These are phyloP conservation scores for Anastatus disparis DNA, from an alignment of 1,140 invertebrate species.

Conservation along the genomic window DNA sequence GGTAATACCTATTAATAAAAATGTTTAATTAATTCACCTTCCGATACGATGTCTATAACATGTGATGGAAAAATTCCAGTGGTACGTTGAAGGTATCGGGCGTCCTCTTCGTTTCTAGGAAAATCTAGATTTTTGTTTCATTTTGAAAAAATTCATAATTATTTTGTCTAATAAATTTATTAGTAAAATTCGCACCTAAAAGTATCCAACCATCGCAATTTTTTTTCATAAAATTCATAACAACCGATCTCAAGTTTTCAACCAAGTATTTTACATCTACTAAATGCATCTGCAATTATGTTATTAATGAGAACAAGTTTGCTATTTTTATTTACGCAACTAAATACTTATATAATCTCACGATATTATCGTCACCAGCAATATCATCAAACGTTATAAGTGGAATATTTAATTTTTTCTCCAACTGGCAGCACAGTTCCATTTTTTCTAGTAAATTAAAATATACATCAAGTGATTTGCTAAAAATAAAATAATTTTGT, in stretches of 20 bases:
- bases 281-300: conserved; percentile 1
- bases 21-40: too few relatives aligned
- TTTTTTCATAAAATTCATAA: conserved; percentile 37
- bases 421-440: too few relatives aligned
- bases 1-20: too few relatives aligned
- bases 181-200: conserved; percentile 50
- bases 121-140: conserved; percentile 48
- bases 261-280: conserved; percentile 44
- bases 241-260: conserved; percentile 43
- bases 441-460: too few relatives aligned
- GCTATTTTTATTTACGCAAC: not conserved
- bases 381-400: conserved; percentile 48
- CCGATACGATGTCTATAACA: conserved; percentile 62
- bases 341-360: not conserved
- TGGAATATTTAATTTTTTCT: conserved; percentile 54
- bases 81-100: conserved; percentile 59
- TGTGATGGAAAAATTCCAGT: conserved; percentile 66
- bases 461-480: too few relatives aligned
- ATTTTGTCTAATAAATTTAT: too few relatives aligned
- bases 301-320: not conserved
- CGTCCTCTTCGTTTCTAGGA: conserved; percentile 63
- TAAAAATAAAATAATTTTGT: too few relatives aligned
- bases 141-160: too few relatives aligned
- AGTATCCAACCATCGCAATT: conserved; percentile 54
- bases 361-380: conserved; percentile 8